These are phyloP conservation scores for Aspidoscelis tigris DNA, from an alignment of 2,113 vertebrate genomes.

Conservation along the genomic window DNA sequence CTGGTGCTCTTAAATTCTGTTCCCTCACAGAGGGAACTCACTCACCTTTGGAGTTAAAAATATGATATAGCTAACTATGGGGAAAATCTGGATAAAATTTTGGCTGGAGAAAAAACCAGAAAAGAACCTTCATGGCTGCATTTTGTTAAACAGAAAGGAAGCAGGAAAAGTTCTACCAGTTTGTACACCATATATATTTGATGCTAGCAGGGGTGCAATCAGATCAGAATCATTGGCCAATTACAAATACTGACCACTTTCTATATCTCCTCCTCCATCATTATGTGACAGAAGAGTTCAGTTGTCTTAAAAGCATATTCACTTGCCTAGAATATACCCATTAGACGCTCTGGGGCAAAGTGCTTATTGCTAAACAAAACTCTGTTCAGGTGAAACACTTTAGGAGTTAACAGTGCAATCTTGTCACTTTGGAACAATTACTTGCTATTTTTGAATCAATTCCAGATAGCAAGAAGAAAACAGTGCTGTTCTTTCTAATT, in stretches of 20 bases:
- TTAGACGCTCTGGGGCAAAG: not conserved
- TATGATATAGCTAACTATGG: not conserved
- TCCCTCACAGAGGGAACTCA: no score
- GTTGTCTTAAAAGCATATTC: constrained; percentile 21
- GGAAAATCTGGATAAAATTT: not conserved
- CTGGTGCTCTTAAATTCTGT: not conserved
- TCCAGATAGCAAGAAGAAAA: constrained; percentile 27
- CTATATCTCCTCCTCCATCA: not conserved
- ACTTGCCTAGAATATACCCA: constrained; percentile 12
- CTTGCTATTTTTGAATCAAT: constrained; percentile 37
- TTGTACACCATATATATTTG: not conserved
- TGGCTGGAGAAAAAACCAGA: not conserved
- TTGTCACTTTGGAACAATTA: constrained; percentile 32
- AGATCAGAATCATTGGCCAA: not conserved
- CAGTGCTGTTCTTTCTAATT: constrained; percentile 27
- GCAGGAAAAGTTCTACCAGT: not conserved
- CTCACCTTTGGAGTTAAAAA: not conserved
- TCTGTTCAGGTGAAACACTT: constrained; percentile 15
- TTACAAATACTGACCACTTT: not conserved
- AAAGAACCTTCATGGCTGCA: not conserved
- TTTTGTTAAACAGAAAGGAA: not conserved
- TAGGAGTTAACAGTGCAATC: constrained; percentile 29
- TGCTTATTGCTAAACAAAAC: constrained; percentile 22
- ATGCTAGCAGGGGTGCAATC: not conserved
- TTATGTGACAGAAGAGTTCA: not conserved